Base-by-base conservation (phyloP, 92 coral and sea anemone species). In the Porites rus region DNA sequence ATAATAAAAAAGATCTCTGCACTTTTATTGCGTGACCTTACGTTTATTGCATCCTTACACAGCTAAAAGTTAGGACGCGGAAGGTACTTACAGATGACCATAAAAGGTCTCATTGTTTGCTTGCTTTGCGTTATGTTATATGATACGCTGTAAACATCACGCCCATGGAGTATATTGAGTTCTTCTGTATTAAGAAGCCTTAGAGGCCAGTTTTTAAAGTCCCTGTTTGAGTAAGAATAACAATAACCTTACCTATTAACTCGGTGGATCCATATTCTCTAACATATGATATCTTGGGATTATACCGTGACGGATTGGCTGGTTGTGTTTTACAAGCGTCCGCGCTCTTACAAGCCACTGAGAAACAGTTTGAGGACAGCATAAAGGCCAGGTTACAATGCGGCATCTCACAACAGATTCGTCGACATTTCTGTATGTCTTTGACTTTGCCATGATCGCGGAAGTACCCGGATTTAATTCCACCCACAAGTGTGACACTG, bases 391-490 rank as follows among this genome's bases (percentile, higher is more conserved):
- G 88, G 76, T 97, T 92, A 75, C 99, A 97, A 67, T 88, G 93
- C 17, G 99, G 95, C 92, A 94, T 95, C 76, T 97, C 99, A 73
- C 99, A 97, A 85, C 99, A 97, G 59, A 97, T 97, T 18, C 98
- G 89, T 10, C 96, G 91, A 61, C 99, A 97, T 61, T 88, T 95
- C 31, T 80, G 80, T 83, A 95, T 92, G 88, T 95, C 95, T 62
- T 92, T 89, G 13, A 97, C 98, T 63, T 92, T 97, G 73, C 99
- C 99, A 72, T 97, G 96, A 74, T 97, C 99, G 73, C 98, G 95
- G 84, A 95, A 97, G 69, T 86, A 93, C 25, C 99, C 99, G 16
- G 99, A 96, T 22, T 89, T 88, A 60, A 97, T 88, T 2, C 99
- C 99, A 0, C 99, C 99, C 14, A 85, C 91, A 6, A 97, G 87